Conservation (phyloP, 1,140 invertebrate species). For the Bombus consobrinus region DNA sequence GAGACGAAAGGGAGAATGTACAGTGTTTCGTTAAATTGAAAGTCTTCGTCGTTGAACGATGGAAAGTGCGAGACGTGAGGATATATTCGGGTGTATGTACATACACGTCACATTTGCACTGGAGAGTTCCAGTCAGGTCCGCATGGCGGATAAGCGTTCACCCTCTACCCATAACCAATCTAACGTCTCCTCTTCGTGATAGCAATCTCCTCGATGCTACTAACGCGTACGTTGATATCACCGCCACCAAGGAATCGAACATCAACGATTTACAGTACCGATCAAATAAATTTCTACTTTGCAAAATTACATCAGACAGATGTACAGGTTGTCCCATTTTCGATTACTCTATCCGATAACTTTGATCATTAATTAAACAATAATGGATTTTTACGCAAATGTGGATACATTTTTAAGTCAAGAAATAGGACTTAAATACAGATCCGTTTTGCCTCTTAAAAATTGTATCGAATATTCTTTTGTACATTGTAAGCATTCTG, state of each 20-base stretch:
- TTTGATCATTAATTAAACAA: too few species aligned
- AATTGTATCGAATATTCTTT: too few species aligned
- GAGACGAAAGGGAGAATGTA: background rate
- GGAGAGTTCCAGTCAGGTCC: conserved; percentile 71
- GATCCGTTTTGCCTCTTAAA: too few species aligned
- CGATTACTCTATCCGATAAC: background rate
- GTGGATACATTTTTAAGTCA: too few species aligned
- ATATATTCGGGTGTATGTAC: conserved; percentile 21
- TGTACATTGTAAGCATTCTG: too few species aligned
- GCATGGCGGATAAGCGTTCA: conserved; percentile 65
- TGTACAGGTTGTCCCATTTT: background rate
- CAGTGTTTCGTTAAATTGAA: background rate
- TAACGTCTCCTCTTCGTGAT: conserved; percentile 18
- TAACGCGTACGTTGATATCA: conserved; percentile 14
- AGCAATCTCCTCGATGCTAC: too few species aligned
- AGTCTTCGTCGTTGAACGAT: background rate
- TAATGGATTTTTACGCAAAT: too few species aligned
- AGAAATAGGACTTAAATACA: too few species aligned
- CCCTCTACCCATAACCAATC: conserved; percentile 64
- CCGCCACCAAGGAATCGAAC: conserved; percentile 57
- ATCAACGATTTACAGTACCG: background rate
- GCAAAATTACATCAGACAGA: background rate
- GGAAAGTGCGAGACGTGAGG: background rate
- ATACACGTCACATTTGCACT: conserved; percentile 1
- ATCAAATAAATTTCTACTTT: conserved; percentile 6